These are phyloP conservation scores for human (Homo sapiens) DNA, from an alignment of 2,113 vertebrate genomes.

Conservation along the genomic window GRCh38 chr15:57824501-57825000, in stretches of 20 bases:
- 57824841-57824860: not conserved
- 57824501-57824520: not conserved
- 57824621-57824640: not conserved
- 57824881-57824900: not conserved
- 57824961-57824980: not conserved
- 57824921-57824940: not conserved
- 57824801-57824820: not conserved
- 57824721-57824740: not conserved
- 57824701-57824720: not conserved
- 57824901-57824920: not conserved
- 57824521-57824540: slow-evolving; percentile 10
- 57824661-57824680: not conserved
- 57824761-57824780: not conserved
- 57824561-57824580: not conserved
- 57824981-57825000: not conserved
- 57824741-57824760: not conserved
- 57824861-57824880: not conserved
- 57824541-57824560: not conserved
- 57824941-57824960: not conserved
- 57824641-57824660: not conserved
- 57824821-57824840: not conserved
- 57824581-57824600: not conserved
- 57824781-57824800: not conserved
- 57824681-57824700: not conserved
- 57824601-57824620: not conserved